A percentile compares a stretch with the other conserved stretches of the same genome.
Conservation (phyloP, 2,113 vertebrate genomes). For the Eleginops maclovinus region DNA sequence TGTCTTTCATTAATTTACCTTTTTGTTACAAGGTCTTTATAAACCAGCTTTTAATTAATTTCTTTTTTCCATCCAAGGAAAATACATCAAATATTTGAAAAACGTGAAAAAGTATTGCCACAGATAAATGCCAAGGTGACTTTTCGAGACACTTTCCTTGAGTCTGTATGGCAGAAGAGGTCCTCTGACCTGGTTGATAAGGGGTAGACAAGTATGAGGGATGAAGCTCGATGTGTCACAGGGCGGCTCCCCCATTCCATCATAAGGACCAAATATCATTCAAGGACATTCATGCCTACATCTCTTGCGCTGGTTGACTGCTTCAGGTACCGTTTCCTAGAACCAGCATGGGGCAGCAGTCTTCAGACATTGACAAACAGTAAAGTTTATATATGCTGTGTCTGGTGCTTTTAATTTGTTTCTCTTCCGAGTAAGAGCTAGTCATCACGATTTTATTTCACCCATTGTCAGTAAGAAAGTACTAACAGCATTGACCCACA, state of each 20-base stretch:
- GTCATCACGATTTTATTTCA: constrained; percentile 27
- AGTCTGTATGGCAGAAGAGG: constrained; percentile 62
- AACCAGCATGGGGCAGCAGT: background rate
- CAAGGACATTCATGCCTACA: constrained; percentile 73
- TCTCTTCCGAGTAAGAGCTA: constrained; percentile 12
- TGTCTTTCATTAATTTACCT: constrained; percentile 29
- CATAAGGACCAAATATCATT: constrained; percentile 65
- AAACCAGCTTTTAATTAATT: constrained; percentile 36
- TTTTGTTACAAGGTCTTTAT: constrained; percentile 45
- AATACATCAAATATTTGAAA: constrained; percentile 23
- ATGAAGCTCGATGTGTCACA: constrained; percentile 74
- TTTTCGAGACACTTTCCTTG: constrained; percentile 59
- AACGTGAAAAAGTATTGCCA: constrained; percentile 10
- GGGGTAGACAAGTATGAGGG: constrained; percentile 68
- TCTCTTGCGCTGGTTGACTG: constrained; percentile 27
- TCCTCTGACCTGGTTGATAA: constrained; percentile 75
- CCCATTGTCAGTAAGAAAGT: constrained; percentile 28
- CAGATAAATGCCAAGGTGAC: constrained; percentile 76
- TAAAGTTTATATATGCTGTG: constrained; percentile 9
- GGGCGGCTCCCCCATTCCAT: constrained; percentile 74
- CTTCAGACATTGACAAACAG: background rate
- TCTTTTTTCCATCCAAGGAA: constrained; percentile 38
- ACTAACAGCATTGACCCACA: constrained; percentile 50
- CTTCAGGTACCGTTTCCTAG: constrained; percentile 21
- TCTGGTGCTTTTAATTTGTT: constrained; percentile 13